Evolutionary conservation across 2,888 invertebrate species (phyloP), one percentile per base, ranked within the genome.

Genomic region (Scaptomyza tumidula): DNA sequence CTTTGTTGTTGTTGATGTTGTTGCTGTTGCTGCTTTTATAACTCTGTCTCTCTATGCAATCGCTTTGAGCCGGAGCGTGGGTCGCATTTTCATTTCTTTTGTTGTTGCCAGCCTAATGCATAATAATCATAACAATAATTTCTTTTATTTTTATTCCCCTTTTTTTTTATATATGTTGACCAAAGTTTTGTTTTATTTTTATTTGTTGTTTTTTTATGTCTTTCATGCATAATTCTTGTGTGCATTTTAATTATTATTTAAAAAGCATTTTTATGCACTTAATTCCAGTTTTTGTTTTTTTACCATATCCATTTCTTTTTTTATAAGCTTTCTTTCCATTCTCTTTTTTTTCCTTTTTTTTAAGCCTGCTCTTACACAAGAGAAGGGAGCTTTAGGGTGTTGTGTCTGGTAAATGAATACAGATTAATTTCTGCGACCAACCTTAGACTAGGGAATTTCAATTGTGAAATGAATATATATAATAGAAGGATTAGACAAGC

Each of bases 101-200:
- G 69, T 83, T 77, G 65, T 71, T 62, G 64, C 65, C 61, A 60
- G 57, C 75, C 75, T 75, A 75, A 75, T 75, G 75, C 71, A 75
- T 75, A 75, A 84, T 81, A 86, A 78, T 83, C 80, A 84, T 86
- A 80, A 82, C 71, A 80, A 80, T 86, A 85, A 82, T 82, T 81
- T 80, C 72, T 78, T 81, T 82, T 80, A 82, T 81, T 80, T 72
- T 78, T 81, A 79, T 84, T 70, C 67, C 58, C 62, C 57, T 56
- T 72, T 72, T 77, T 74, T 39, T 29, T 1, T 27, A 27, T 41
- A 41, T 78, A 65, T 57, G 70, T 52, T 63, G 45, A 49, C 53
- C 60, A 44, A 57, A 65, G 50, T 66, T 60, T 39, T 35, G 13
- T n/a, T n/a, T 24, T 24, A 24, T 24, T 24, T 24, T 24, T 24